These are phyloP conservation scores for Coracopsis vasa DNA, from an alignment of 2,113 vertebrate genomes.

Conservation along the genomic window DNA sequence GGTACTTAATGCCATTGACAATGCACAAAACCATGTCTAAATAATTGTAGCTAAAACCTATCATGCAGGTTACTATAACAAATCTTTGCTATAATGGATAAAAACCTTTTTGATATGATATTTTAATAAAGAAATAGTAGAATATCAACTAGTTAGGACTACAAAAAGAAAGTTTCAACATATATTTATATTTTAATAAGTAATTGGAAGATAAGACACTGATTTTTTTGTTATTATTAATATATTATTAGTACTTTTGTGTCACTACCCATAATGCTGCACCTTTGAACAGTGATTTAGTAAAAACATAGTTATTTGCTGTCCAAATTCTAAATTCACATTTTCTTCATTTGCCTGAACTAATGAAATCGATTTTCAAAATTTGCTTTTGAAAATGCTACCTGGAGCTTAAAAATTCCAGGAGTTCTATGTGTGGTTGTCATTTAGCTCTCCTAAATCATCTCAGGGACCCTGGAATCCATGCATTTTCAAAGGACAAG, in stretches of 20 bases:
- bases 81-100: neutral
- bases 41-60: neutral
- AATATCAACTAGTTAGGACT: neutral
- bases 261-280: neutral
- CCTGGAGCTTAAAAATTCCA: neutral
- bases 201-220: neutral
- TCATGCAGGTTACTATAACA: neutral
- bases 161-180: rapidly evolving
- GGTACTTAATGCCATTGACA: neutral
- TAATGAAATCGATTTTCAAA: neutral
- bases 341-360: neutral
- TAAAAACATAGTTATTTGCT: neutral
- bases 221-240: neutral
- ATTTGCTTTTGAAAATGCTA: neutral
- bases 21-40: neutral
- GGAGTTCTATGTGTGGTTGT: neutral
- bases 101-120: neutral
- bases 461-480: neutral
- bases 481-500: neutral
- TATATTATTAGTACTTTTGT: neutral
- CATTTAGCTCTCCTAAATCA: neutral
- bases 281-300: neutral
- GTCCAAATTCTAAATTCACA: neutral
- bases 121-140: neutral
- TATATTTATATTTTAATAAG: neutral